Evolutionary conservation across 2,113 vertebrate species (phyloP), one percentile per base, ranked within the genome.

Genomic region (Nothobranchius kuhntae): DNA sequence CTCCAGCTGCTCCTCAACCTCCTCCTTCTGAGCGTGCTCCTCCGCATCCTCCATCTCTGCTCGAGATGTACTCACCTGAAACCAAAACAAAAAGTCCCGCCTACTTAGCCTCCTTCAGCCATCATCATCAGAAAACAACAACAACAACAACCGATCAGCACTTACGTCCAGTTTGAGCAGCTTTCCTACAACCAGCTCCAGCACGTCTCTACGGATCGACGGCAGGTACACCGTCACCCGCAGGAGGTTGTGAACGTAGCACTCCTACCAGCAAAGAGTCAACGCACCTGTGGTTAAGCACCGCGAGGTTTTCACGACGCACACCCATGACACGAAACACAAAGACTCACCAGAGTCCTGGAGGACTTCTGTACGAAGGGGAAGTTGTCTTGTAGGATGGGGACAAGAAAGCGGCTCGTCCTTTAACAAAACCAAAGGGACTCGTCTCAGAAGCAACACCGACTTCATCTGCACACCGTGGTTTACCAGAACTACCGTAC

Each of bases 171-270:
- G 86, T 55, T 95, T 96, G 45, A 99, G 92, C 81, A 98, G 88
- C 80, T 92, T 96, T 80, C 95, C 95, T 67, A 95, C 53, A 78
- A 98, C 85, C 78, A 99, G 82, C 73, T 98, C 96, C 83, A 99
- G 87, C 17, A 97, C 89, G 9, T 96, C 96, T 86, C 87, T 91
- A 51, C 95, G 92, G 60, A 99, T 84, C 1, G 87, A 79, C 6
- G 96, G 95, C 51, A 98, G 89, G 80, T 96, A 98, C 0, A 95
- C 87, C 0, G 94, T 94, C 78, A 97, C 90, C 68, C 93, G 92
- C 7, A 99, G 83, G 45, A 98, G 80, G 86, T 99, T 99, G 86
- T 98, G 97, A 53, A 96, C 94, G 0, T 98, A 99, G 84, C 96
- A 99, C 80, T 99, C 96, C 98, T 99, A 30, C 4, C 30, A 30